Conservation (phyloP, 1,140 invertebrate species). For the Micrasema longulum region DNA sequence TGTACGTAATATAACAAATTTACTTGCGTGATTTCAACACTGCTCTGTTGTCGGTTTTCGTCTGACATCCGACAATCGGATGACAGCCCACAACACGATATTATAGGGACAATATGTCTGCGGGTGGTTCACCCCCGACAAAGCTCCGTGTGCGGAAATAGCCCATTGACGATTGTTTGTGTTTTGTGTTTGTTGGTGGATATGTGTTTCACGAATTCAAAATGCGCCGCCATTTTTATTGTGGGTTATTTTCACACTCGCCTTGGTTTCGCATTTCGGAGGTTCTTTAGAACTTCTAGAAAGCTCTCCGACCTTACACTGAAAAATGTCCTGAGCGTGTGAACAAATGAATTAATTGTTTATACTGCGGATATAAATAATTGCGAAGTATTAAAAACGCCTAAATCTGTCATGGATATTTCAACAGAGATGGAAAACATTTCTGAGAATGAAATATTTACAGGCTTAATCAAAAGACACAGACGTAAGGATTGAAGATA, state of each 20-base stretch:
- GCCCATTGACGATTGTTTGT: conserved; percentile 49
- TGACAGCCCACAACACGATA: too few species aligned
- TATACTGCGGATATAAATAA: too few species aligned
- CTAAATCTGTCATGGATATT: too few species aligned
- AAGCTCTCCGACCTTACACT: conserved; percentile 3
- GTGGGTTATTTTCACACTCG: conserved; percentile 32
- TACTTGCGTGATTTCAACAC: conserved; percentile 43
- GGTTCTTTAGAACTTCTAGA: conserved; percentile 27
- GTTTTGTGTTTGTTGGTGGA: conserved; percentile 19
- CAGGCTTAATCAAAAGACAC: too few species aligned
- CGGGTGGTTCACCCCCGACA: conserved; percentile 35
- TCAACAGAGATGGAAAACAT: too few species aligned
- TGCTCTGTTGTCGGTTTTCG: neutral
- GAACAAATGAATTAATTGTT: too few species aligned
- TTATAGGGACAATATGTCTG: neutral
- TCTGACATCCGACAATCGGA: too few species aligned
- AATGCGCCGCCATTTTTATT: conserved; percentile 37
- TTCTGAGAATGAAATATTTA: too few species aligned
- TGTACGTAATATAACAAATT: conserved; percentile 49
- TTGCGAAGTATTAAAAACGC: too few species aligned
- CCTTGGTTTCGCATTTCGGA: conserved; percentile 14
- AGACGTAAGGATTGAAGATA: too few species aligned
- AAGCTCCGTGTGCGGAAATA: conserved; percentile 52
- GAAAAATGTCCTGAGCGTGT: too few species aligned
- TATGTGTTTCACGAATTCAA: neutral